Base-by-base conservation (phyloP, 2,888 invertebrate genomes). In the Mongoloraphidia duomilia region DNA sequence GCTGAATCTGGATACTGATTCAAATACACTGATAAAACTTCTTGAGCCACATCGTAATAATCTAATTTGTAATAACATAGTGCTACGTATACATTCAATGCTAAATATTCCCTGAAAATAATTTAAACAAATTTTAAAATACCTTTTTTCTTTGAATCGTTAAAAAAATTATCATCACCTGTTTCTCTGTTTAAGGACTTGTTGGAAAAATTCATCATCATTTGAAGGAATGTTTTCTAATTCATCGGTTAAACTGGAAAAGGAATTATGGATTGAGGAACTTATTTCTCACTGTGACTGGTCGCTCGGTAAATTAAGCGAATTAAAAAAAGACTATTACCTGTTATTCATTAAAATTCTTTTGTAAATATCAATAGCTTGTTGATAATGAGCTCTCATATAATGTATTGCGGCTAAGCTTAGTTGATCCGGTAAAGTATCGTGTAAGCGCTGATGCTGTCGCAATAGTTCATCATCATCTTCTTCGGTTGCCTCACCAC, bases 331-430 rank as follows among this genome's bases (percentile, higher is more conserved):
- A 17, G 38, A 34, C 9, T 37, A 42, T 56, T 66, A 91, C 92
- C 93, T 85, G 70, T 95, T 89, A 59, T 93, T 91, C 17, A 93
- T 68, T 11, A 97, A 72, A 47, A 97, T 77, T 52, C 91, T 79
- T 67, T 97, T 98, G 65, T 98, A 98, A 54, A 97, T 92, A 65
- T 97, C 96, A 53, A 97, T 95, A 42, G 98, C 96, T 66, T 98
- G 97, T 65, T 96, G 95, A 65, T 96, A 98, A 67, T 98, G 97
- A 8, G 90, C 88, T 48, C 96, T 76, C 49, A 97, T 73, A 63
- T 94, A 98, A 65, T 98, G 96, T 56, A 98, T 88, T 1, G 96
- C 91, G 1, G 97, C 97, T 48, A 97, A 68, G 58, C 93, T 91
- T 38, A 98, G 75, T 66, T 96, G 95, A 72, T 98, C 96, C 65